Conservation (phyloP, 2,888 invertebrate species). For the Thymelicus lineola region DNA sequence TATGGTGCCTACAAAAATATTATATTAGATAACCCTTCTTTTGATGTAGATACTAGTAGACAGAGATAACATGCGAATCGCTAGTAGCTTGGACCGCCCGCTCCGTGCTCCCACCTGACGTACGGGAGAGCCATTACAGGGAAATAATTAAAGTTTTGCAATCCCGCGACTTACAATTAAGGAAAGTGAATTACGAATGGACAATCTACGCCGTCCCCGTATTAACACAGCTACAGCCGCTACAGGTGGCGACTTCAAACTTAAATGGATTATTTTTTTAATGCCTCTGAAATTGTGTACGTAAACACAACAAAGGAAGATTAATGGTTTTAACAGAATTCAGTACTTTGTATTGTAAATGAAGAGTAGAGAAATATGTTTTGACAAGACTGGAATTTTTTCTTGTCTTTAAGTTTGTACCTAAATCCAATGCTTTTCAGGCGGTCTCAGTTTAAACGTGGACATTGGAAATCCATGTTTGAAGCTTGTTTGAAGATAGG, state of each 20-base stretch:
- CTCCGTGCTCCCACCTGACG: slow-evolving; percentile 50
- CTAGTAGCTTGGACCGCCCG: slow-evolving; percentile 41
- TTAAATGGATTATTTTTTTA: slow-evolving; percentile 17
- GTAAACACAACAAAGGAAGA: background rate
- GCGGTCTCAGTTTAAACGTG: too few relatives aligned
- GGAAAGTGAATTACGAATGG: slow-evolving; percentile 54
- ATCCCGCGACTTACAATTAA: slow-evolving; percentile 54
- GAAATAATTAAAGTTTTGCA: slow-evolving; percentile 69
- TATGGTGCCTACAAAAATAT: too few relatives aligned
- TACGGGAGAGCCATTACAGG: slow-evolving; percentile 52
- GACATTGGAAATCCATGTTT: too few relatives aligned
- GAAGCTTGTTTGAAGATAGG: too few relatives aligned
- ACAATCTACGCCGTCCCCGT: slow-evolving; percentile 6
- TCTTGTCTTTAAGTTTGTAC: too few relatives aligned
- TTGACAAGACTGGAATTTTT: background rate
- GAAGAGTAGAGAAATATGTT: slow-evolving; percentile 6
- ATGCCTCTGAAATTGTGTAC: background rate
- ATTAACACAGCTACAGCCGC: slow-evolving; percentile 21
- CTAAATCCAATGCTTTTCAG: too few relatives aligned
- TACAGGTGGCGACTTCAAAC: slow-evolving; percentile 21
- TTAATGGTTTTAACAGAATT: slow-evolving; percentile 15
- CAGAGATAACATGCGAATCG: background rate
- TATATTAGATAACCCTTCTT: too few relatives aligned
- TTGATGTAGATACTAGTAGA: too few relatives aligned
- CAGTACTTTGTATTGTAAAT: slow-evolving; percentile 9